Evolutionary conservation across 1,140 invertebrate species (phyloP), one percentile per base, ranked within the genome.

Genomic region (Acromyrmex charruanus): DNA sequence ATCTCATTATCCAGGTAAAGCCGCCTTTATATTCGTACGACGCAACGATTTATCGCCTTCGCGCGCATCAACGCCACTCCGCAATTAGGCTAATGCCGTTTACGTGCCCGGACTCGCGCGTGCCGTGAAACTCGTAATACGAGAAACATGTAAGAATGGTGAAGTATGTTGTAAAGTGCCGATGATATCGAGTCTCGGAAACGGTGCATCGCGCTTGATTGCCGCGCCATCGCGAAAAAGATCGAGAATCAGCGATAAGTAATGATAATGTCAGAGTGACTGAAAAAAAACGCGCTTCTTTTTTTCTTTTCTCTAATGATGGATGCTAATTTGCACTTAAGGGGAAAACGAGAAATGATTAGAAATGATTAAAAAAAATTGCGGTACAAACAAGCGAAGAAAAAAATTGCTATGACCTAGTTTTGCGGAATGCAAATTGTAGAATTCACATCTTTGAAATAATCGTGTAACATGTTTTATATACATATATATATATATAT

Each of bases 1-100:
- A 84, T 61, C 18, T 35, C 69, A 61, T 75, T 74, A 84, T 75
- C 9, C 55, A 28, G 39, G 35, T 21, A 6, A n/a, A 28, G 14
- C 25, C 68, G 49, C 28, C 39, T 84, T 75, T 61, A 74, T 75
- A 61, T 61, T 84, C 80, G 49, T 55, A 66, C 80, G 80, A 58
- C 44, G 39, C 25, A 74, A 74, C 80, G 80, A 84, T 84, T 84
- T 84, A 84, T 84, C 80, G 80, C 80, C 80, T 84, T 61, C 28
- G 55, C 69, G 55, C 69, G 68, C 80, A 74, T 75, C 80, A 51
- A 81, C 66, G 66, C 66, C 66, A 72, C 79, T 35, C 55, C 69
- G 69, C 80, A 84, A 84, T 84, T 84, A 84, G 80, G 69, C 55
- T 84, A 82, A 82, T 82, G 55, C 51, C 69, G 68, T 61, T 61